Conservation (phyloP, 2,888 invertebrate genomes). For the Diploptera punctata region DNA sequence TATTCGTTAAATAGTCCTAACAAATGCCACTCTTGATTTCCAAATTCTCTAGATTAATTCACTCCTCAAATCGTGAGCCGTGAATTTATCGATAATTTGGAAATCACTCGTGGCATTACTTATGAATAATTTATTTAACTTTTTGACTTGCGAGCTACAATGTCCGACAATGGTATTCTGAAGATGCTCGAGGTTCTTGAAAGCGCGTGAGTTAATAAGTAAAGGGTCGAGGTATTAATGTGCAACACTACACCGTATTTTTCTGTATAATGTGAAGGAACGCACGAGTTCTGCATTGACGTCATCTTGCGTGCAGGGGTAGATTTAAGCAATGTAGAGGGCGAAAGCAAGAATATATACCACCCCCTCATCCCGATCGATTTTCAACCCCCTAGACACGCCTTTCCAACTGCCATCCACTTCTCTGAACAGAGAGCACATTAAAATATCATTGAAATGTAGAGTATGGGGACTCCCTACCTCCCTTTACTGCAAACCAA, state of each 20-base stretch:
- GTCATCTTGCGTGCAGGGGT: slow-evolving; percentile 11
- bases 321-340: neutral
- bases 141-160: too few relatives aligned
- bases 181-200: too few relatives aligned
- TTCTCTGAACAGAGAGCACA: neutral
- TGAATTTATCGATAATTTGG: too few relatives aligned
- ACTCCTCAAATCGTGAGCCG: too few relatives aligned
- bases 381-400: slow-evolving; percentile 2
- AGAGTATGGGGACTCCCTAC: neutral
- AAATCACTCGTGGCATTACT: too few relatives aligned
- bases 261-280: neutral
- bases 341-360: slow-evolving; percentile 2
- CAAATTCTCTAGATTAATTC: too few relatives aligned
- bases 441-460: neutral
- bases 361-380: neutral
- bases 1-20: too few relatives aligned
- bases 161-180: too few relatives aligned
- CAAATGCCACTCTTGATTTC: too few relatives aligned
- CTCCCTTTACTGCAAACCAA: neutral
- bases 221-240: too few relatives aligned
- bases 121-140: too few relatives aligned
- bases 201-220: too few relatives aligned
- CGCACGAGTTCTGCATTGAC: neutral
- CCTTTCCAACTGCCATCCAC: neutral
- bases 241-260: slow-evolving; percentile 1